Conservation (phyloP, 1,140 invertebrate species). For the Chlorops oryzae region DNA sequence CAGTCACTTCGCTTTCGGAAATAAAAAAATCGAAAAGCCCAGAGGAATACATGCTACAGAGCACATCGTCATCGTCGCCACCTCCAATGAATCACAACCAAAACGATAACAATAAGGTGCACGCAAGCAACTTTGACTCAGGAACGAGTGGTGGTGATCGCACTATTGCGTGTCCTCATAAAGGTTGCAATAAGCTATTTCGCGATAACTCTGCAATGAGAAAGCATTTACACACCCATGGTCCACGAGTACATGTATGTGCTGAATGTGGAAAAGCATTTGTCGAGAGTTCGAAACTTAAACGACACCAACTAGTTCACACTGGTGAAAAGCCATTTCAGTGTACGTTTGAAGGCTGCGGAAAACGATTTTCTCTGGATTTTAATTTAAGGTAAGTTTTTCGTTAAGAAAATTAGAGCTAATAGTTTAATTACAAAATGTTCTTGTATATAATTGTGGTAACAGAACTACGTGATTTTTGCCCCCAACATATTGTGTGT, state of each 20-base stretch:
- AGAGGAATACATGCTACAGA: too few species aligned
- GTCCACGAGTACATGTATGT: slow-evolving; percentile 93
- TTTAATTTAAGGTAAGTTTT: slow-evolving; percentile 70
- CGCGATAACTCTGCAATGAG: slow-evolving; percentile 96
- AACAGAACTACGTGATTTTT: too few species aligned
- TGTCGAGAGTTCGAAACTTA: slow-evolving; percentile 95
- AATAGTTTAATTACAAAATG: too few species aligned
- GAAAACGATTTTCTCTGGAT: slow-evolving; percentile 94
- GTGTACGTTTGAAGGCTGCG: slow-evolving; percentile 97
- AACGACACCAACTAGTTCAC: slow-evolving; percentile 89
- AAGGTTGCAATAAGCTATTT: slow-evolving; percentile 95
- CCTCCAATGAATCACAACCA: slow-evolving; percentile 8
- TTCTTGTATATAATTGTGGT: too few species aligned
- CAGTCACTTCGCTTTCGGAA: too few species aligned
- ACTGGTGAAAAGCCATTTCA: slow-evolving; percentile 96
- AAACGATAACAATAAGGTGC: neutral
- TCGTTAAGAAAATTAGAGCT: too few species aligned
- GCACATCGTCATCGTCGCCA: slow-evolving; percentile 5
- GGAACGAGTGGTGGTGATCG: slow-evolving; percentile 22
- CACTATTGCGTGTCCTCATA: slow-evolving; percentile 83
- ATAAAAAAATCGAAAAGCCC: too few species aligned
- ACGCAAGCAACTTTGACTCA: neutral
- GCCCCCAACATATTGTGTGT: too few species aligned
- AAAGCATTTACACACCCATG: slow-evolving; percentile 96
- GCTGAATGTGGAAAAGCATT: slow-evolving; percentile 98